A percentile compares a stretch with the other conserved stretches of the same genome.
phyloP scores from a whole-genome alignment of 2,113 vertebrate species.

The Halcyon malimbica region DNA sequence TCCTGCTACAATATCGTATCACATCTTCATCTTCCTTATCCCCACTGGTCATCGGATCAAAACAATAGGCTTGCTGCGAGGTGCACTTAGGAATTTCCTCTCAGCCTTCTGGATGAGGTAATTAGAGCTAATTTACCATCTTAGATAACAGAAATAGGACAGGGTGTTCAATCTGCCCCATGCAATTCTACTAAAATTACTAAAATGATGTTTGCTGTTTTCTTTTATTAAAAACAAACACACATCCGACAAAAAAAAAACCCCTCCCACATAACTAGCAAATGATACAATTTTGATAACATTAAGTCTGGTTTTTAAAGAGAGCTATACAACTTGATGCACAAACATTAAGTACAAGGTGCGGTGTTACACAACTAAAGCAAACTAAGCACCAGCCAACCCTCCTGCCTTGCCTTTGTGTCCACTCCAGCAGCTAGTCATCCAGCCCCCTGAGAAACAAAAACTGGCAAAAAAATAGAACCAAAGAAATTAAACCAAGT shows the following conservation, averaged over 20 bases:
- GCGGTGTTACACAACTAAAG: not conserved
- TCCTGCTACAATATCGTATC: not conserved
- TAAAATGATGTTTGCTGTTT: not conserved
- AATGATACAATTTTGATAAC: not conserved
- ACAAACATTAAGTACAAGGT: not conserved
- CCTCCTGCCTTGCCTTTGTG: not conserved
- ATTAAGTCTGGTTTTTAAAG: not conserved
- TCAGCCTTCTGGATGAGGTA: not conserved
- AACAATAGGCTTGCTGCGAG: slow-evolving; percentile 50
- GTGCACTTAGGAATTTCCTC: slow-evolving; percentile 33
- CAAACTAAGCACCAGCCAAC: not conserved
- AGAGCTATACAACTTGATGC: not conserved
- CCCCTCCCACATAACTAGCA: not conserved
- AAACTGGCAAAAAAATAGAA: not conserved
- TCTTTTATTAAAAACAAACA: not conserved
- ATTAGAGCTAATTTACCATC: not conserved
- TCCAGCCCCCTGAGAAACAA: not conserved
- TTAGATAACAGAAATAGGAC: not conserved
- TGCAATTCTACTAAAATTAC: not conserved
- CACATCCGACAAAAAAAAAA: not conserved
- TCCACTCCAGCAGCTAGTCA: not conserved
- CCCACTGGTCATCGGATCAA: slow-evolving; percentile 12
- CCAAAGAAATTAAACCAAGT: not conserved
- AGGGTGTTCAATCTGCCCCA: not conserved
- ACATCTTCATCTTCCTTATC: not conserved